A percentile compares a stretch with the other conserved stretches of the same genome.
phyloP scores from a whole-genome alignment of 53 echinoderm and acorn worm species.

The Temnopleurus reevesii region DNA sequence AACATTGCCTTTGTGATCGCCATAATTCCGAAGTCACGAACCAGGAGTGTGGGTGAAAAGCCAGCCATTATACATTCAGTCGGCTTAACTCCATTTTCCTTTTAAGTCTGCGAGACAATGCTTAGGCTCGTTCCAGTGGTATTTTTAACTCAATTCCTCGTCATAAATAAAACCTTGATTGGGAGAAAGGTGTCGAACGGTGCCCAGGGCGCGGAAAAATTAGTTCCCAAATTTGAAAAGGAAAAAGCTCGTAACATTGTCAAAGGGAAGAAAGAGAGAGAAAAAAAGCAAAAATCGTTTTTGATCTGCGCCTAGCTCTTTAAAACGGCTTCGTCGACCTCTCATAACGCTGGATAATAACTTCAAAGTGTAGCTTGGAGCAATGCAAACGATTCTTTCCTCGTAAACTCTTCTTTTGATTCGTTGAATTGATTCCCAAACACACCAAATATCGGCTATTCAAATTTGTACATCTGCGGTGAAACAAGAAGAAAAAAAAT shows the following conservation, averaged over 20 bases:
- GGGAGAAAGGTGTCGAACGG: constrained; percentile 18
- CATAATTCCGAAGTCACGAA: not conserved
- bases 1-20: not conserved
- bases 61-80: not conserved
- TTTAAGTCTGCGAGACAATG: constrained; percentile 28
- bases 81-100: constrained; percentile 30
- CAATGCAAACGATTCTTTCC: constrained; percentile 17
- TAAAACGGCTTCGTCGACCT: constrained; percentile 3
- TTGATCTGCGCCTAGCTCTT: not conserved
- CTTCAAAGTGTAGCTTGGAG: constrained; percentile 34
- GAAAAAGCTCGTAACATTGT: constrained; percentile 20
- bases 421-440: constrained; percentile 41
- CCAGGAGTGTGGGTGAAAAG: not conserved
- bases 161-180: not conserved
- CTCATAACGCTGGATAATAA: not conserved
- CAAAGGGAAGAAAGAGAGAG: not conserved
- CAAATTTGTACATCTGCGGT: constrained; percentile 55
- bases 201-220: constrained; percentile 35
- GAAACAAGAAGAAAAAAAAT: constrained; percentile 35
- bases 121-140: constrained; percentile 35
- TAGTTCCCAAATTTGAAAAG: constrained; percentile 15
- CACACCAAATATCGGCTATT: constrained; percentile 47
- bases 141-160: not conserved
- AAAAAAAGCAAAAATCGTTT: constrained; percentile 24
- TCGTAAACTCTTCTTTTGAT: constrained; percentile 7